Conservation (phyloP, 64 coral and sea anemone genomes). For the Cladopsammia gracilis region DNA sequence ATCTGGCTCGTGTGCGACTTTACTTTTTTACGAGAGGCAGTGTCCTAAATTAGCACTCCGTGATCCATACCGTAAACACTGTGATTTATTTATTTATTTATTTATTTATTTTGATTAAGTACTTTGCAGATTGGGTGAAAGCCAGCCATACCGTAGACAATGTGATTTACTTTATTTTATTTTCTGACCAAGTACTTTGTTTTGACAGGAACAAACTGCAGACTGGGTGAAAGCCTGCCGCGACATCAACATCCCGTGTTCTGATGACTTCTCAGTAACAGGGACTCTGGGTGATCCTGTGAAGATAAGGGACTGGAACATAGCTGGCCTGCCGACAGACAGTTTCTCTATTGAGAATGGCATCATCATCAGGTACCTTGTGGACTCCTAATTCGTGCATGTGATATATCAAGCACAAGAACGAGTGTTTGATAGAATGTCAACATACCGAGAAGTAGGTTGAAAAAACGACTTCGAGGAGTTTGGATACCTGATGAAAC, state of each 20-base stretch:
- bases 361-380: conserved; percentile 92
- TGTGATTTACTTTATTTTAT: background rate
- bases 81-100: too few relatives aligned
- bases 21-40: too few relatives aligned
- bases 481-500: too few relatives aligned
- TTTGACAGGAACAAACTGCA: conserved; percentile 77
- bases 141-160: too few relatives aligned
- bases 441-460: too few relatives aligned
- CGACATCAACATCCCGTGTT: conserved; percentile 83
- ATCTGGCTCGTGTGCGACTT: too few relatives aligned
- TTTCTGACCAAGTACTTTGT: background rate
- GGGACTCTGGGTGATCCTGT: conserved; percentile 94
- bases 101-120: too few relatives aligned
- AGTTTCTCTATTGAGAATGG: conserved; percentile 99
- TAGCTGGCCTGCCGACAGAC: conserved; percentile 96
- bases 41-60: too few relatives aligned
- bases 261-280: conserved; percentile 95
- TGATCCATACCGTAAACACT: too few relatives aligned
- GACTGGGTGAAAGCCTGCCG: conserved; percentile 80
- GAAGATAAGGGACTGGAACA: conserved; percentile 99
- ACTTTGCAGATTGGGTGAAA: too few relatives aligned
- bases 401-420: background rate
- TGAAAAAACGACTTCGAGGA: too few relatives aligned
- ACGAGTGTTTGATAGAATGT: too few relatives aligned
- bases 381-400: background rate